Evolutionary conservation across 2,797 vertebrate species (phyloP).

Genomic region (Sparus aurata): DNA sequence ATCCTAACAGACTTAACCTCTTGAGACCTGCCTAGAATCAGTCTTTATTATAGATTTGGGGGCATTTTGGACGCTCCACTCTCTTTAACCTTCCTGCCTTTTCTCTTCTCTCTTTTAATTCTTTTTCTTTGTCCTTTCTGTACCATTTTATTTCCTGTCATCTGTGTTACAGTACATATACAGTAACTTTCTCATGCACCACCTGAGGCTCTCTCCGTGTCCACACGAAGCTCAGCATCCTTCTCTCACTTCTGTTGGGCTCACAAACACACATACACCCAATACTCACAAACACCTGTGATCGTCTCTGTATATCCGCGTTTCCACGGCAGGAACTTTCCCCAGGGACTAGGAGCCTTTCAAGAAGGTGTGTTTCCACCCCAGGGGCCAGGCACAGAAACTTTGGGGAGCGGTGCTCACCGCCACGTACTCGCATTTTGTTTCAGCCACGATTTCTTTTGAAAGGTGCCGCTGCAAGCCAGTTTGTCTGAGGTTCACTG

Average conservation of each 20-base stretch:
- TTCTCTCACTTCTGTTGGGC: neutral
- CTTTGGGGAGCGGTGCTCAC: no score
- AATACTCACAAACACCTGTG: constrained; percentile 16
- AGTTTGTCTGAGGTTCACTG: no score
- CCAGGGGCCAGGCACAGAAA: no score
- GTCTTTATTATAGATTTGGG: neutral
- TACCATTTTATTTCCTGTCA: neutral
- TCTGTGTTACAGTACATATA: neutral
- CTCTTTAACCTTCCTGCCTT: neutral
- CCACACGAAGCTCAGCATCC: neutral
- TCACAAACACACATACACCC: constrained; percentile 5
- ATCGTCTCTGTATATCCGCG: neutral
- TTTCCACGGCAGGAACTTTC: no score
- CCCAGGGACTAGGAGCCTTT: no score
- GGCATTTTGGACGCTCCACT: neutral
- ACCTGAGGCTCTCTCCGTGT: neutral
- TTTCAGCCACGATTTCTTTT: no score
- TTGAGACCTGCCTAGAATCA: neutral
- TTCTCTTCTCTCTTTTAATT: neutral
- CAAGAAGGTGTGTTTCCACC: no score
- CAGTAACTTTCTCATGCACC: neutral
- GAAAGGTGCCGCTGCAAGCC: no score
- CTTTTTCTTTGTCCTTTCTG: neutral
- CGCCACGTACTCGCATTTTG: no score
- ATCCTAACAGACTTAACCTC: neutral